These are phyloP conservation scores for Augiades crinisus DNA, from an alignment of 2,888 invertebrate genomes.

Conservation along the genomic window DNA sequence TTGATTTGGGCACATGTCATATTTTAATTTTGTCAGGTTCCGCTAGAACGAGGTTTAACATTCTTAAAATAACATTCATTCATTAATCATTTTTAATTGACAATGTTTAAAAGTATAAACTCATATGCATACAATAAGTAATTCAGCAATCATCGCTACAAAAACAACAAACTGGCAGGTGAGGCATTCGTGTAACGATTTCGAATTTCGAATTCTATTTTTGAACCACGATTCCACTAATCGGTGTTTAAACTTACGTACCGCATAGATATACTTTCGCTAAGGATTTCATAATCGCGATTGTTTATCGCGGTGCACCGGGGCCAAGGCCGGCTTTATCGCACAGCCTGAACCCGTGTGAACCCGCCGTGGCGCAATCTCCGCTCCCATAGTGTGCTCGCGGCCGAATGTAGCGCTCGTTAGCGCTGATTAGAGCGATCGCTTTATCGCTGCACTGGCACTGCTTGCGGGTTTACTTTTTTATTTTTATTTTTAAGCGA, in stretches of 20 bases:
- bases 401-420: slow-evolving; percentile 36
- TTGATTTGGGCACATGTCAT: too few species aligned
- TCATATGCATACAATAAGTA: too few species aligned
- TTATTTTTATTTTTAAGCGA: too few species aligned
- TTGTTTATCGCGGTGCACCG: slow-evolving; percentile 53
- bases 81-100: too few species aligned
- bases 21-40: too few species aligned
- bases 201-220: too few species aligned
- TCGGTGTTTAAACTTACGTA: not conserved
- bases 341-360: slow-evolving; percentile 56
- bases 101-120: too few species aligned
- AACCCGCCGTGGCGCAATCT: slow-evolving; percentile 47
- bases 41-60: too few species aligned
- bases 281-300: slow-evolving; percentile 47
- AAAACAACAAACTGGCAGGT: too few species aligned
- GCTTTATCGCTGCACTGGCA: not conserved
- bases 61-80: too few species aligned
- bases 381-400: slow-evolving; percentile 6
- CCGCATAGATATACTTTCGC: slow-evolving; percentile 18
- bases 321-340: slow-evolving; percentile 66
- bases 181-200: not conserved
- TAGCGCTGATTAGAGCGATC: slow-evolving; percentile 20
- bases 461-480: not conserved
- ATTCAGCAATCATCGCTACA: too few species aligned
- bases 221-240: not conserved